Conservation (phyloP, 2,797 vertebrate genomes). For the Microctenopoma steveboyesi region DNA sequence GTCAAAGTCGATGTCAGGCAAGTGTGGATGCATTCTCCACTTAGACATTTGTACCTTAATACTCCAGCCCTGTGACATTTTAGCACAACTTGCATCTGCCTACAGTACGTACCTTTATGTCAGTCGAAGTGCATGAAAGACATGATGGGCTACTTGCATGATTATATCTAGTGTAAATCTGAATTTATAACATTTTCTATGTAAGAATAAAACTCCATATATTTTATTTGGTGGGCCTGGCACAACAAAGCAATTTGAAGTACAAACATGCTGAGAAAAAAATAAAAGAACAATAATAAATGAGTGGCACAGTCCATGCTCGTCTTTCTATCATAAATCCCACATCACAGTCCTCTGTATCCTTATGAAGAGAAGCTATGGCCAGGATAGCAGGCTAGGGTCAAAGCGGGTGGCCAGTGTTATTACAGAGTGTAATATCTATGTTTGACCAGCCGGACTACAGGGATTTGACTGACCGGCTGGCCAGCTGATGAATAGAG, state of each 20-base stretch:
- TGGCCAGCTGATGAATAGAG: conserved; percentile 73
- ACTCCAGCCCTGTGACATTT: conserved; percentile 21
- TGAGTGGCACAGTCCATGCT: conserved; percentile 69
- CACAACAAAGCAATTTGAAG: conserved; percentile 57
- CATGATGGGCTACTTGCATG: background rate
- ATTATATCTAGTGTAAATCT: conserved; percentile 26
- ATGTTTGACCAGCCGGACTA: conserved; percentile 85
- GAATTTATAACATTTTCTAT: conserved; percentile 32
- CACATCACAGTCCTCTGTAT: conserved; percentile 65
- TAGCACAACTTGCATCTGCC: conserved; percentile 29
- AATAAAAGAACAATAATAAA: conserved; percentile 74
- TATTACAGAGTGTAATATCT: conserved; percentile 89
- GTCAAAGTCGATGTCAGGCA: conserved; percentile 66
- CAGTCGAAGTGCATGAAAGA: background rate
- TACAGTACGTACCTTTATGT: conserved; percentile 5
- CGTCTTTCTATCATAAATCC: conserved; percentile 74
- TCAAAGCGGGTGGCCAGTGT: conserved; percentile 82
- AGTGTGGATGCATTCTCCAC: conserved; percentile 34
- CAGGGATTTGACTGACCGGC: conserved; percentile 82
- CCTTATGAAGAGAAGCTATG: conserved; percentile 77
- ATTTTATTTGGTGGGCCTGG: conserved; percentile 44
- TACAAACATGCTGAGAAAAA: conserved; percentile 59
- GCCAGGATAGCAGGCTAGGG: conserved; percentile 73
- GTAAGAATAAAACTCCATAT: conserved; percentile 22
- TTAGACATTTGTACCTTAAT: conserved; percentile 8